phyloP scores from a whole-genome alignment of 1,140 invertebrate genomes.

The Potamilus streckersoni region DNA sequence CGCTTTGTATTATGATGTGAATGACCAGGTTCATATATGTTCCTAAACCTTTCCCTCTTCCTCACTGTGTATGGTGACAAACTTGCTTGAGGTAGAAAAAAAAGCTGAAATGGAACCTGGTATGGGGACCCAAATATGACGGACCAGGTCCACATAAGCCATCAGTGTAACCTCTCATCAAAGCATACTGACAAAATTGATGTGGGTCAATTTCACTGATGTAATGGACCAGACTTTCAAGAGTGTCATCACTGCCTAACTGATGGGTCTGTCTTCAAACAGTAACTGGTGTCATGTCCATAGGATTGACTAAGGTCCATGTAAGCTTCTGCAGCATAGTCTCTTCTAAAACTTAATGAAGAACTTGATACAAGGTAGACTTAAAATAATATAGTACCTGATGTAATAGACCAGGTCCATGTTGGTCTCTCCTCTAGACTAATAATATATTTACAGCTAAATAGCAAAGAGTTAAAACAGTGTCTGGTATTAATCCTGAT shows the following conservation, averaged over 20 bases:
- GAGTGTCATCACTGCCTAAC: constrained; percentile 74
- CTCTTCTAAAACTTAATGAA: not conserved
- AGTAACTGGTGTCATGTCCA: no score
- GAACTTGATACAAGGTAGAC: not conserved
- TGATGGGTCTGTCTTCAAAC: no score
- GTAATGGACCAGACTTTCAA: constrained; percentile 85
- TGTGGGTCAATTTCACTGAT: constrained; percentile 69
- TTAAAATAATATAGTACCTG: constrained; percentile 68
- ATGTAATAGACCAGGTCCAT: constrained; percentile 84
- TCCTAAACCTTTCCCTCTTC: no score
- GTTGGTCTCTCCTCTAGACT: constrained; percentile 80
- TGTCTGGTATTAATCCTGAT: no score
- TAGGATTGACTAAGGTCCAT: not conserved
- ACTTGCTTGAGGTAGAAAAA: no score
- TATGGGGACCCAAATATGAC: constrained; percentile 79
- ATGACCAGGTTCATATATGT: no score
- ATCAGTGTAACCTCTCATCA: constrained; percentile 93
- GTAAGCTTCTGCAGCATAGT: not conserved
- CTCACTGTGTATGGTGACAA: no score
- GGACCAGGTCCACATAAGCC: constrained; percentile 86
- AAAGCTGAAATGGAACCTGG: constrained; percentile 71
- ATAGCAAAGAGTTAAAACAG: no score
- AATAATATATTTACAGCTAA: no score
- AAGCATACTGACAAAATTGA: constrained; percentile 67
- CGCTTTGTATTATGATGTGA: no score